Percentiles rank a stretch among this genome's conserved stretches.
Conservation (phyloP, 2,113 vertebrate species). For the Opisthocomus hoazin region DNA sequence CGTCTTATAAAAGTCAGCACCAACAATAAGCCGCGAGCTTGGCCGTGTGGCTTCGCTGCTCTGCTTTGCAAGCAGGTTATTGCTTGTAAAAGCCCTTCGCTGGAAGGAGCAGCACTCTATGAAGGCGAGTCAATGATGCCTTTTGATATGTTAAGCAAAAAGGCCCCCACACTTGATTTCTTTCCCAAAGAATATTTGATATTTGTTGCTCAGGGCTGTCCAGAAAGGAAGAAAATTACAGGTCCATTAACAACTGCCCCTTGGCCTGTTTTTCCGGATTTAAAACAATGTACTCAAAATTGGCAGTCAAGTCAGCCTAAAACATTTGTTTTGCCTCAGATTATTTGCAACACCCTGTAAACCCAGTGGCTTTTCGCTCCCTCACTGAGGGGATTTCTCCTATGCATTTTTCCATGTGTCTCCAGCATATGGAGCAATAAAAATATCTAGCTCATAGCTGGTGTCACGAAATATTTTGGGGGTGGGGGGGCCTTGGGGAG, state of each 20-base stretch:
- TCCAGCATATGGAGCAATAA: conserved; percentile 25
- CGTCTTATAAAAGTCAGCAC: conserved; percentile 27
- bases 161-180: not conserved
- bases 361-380: not conserved
- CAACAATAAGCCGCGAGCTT: not conserved
- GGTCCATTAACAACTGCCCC: conserved; percentile 34
- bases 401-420: not conserved
- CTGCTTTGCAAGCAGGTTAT: not conserved
- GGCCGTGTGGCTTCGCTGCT: not conserved
- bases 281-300: not conserved
- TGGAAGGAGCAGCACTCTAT: not conserved
- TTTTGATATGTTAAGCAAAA: not conserved
- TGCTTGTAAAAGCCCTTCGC: conserved; percentile 12
- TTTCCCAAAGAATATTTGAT: conserved; percentile 27
- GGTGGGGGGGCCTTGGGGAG: not conserved
- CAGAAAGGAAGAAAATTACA: conserved; percentile 40
- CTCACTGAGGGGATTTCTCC: not conserved
- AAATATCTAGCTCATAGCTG: not conserved
- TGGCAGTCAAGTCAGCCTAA: not conserved
- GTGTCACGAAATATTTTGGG: not conserved
- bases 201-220: conserved; percentile 27
- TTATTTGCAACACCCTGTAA: conserved; percentile 55
- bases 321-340: conserved; percentile 49
- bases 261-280: not conserved
- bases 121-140: not conserved